Base-by-base conservation (phyloP, 2,888 invertebrate species). In the Leucania comma region DNA sequence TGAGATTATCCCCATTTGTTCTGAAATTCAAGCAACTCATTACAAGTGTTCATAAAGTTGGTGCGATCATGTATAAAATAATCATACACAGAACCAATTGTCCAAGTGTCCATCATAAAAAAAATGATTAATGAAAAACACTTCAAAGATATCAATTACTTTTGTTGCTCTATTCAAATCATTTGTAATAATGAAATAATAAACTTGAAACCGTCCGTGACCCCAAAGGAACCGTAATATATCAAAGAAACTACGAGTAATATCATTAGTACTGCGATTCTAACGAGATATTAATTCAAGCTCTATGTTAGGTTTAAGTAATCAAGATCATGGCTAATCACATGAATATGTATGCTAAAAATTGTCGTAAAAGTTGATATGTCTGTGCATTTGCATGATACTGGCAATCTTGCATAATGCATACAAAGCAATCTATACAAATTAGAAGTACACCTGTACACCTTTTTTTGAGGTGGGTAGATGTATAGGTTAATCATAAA, bases 271-370 rank as follows among this genome's bases (percentile, higher is more conserved):
- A 60, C 32, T 42, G 14, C 26, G 56, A 64, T n/a, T 53, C 58
- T 62, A 80, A 65, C 62, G 61, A 54, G 29, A 68, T 73, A 74
- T 78, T 74, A 65, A 79, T 68, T 65, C 68, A 51, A 58, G 20
- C 24, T 57, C 26, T 29, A 42, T n/a, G 38, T 58, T 68, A 38
- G 32, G 12, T 71, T 50, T 53, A 29, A 4, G 42, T 53, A 60
- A 75, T 75, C 75, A 75, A 58, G 75, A 78, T 78, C 78, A 78
- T 29, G 58, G 65, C 35, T 53, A 42, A 62, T 50, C 17, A 35
- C 26, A 46, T 60, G 22, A 20, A 26, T 61, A 35, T 60, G 8
- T 48, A 60, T 22, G 6, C 46, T 50, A 57, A 62, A 77, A 62
- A 66, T 57, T 17, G 8, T 58, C n/a, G 17, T 59, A 46, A 78